phyloP scores from a whole-genome alignment of 2,888 invertebrate species.

The Andrena trimmerana region DNA sequence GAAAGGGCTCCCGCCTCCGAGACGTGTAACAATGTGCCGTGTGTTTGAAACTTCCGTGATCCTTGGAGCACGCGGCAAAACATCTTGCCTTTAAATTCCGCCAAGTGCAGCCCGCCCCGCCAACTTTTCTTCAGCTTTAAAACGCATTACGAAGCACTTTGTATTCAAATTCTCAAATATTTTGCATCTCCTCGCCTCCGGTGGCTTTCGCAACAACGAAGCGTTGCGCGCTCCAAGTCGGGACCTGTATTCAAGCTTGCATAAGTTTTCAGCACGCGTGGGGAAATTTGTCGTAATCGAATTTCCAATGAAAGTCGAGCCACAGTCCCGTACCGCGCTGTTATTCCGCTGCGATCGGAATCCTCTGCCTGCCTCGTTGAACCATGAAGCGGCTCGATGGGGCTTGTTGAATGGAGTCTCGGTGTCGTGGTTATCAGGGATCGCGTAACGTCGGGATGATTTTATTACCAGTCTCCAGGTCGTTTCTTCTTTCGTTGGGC shows the following conservation, averaged over 20 bases:
- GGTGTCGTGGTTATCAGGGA: slow-evolving; percentile 30
- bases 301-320: background rate
- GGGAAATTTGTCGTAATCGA: background rate
- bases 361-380: background rate
- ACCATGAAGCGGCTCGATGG: background rate
- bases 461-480: slow-evolving; percentile 39
- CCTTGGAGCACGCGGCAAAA: background rate
- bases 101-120: background rate
- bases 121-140: background rate
- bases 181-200: background rate
- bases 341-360: too few relatives aligned
- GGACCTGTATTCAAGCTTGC: background rate
- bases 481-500: background rate
- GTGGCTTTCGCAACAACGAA: background rate
- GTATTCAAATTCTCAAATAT: background rate
- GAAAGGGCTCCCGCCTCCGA: background rate
- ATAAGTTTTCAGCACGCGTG: background rate
- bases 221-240: background rate
- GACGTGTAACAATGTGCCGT: background rate
- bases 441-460: slow-evolving; percentile 51
- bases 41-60: background rate
- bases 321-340: too few relatives aligned
- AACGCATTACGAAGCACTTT: background rate
- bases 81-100: background rate
- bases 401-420: slow-evolving; percentile 42